These are phyloP conservation scores for Machimus rusticus DNA, from an alignment of 2,888 invertebrate species.

Conservation along the genomic window DNA sequence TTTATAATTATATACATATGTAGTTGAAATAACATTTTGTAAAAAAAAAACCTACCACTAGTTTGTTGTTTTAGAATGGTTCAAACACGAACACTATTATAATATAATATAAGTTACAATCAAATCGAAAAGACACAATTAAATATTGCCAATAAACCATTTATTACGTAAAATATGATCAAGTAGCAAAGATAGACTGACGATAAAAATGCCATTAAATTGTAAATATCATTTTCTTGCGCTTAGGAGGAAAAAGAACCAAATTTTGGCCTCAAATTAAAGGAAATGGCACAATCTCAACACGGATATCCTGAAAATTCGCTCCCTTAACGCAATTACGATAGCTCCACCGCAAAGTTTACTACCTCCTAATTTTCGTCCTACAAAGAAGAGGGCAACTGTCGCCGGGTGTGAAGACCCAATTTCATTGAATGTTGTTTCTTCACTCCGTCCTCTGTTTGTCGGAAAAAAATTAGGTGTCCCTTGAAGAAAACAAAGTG, in stretches of 20 bases:
- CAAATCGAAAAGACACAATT: no score
- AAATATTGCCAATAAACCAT: no score
- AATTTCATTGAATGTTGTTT: not conserved
- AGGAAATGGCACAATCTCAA: conserved; percentile 59
- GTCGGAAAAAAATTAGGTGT: not conserved
- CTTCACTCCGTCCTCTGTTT: not conserved
- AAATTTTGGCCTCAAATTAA: conserved; percentile 38
- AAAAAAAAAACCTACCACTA: no score
- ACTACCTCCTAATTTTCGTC: conserved; percentile 40
- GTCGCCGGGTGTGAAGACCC: conserved; percentile 43
- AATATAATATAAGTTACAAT: no score
- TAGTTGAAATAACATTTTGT: no score
- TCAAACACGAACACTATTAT: no score
- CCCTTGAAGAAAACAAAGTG: conserved; percentile 24
- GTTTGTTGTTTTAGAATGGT: no score
- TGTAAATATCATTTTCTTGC: conserved; percentile 1
- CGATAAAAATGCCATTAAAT: not conserved
- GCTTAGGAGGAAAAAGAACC: not conserved
- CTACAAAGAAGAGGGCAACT: conserved; percentile 45
- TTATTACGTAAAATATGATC: no score
- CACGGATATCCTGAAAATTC: conserved; percentile 56
- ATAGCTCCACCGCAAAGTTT: not conserved
- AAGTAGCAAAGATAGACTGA: no score
- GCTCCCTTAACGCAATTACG: conserved; percentile 18
- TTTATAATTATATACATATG: no score